These are phyloP conservation scores for Dioctria linearis DNA, from an alignment of 2,888 invertebrate genomes.

Conservation along the genomic window DNA sequence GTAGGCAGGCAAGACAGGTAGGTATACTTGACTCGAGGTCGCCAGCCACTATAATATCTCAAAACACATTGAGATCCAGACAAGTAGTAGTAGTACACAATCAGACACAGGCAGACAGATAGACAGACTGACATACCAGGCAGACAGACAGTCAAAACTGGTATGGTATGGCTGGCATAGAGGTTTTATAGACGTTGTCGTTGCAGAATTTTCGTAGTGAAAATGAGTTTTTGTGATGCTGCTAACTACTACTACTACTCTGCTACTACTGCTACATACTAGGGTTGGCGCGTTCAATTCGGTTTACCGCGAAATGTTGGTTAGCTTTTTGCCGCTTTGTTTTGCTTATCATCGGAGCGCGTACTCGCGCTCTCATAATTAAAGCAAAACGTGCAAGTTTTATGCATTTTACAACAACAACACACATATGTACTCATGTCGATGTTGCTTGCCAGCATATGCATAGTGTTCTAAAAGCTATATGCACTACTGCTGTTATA, in stretches of 20 bases:
- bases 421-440: neutral
- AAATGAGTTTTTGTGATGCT: slow-evolving; percentile 1
- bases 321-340: slow-evolving; percentile 11
- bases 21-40: too few species aligned
- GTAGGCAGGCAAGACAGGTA: neutral
- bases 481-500: too few species aligned
- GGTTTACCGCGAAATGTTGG: slow-evolving; percentile 9
- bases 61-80: too few species aligned
- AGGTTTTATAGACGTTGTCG: too few species aligned
- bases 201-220: neutral
- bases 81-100: too few species aligned
- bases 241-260: neutral
- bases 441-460: neutral
- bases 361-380: neutral
- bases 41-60: too few species aligned
- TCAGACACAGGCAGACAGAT: neutral
- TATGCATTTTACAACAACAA: slow-evolving; percentile 3
- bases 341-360: slow-evolving; percentile 1
- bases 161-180: too few species aligned
- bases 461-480: neutral
- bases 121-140: too few species aligned
- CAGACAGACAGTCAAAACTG: too few species aligned
- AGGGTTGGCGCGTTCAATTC: neutral
- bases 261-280: too few species aligned
- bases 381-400: slow-evolving; percentile 11